A percentile compares a stretch with the other conserved stretches of the same genome.
These are phyloP conservation scores for Pheosia gnoma DNA, from an alignment of 2,888 invertebrate species.

Conservation along the genomic window DNA sequence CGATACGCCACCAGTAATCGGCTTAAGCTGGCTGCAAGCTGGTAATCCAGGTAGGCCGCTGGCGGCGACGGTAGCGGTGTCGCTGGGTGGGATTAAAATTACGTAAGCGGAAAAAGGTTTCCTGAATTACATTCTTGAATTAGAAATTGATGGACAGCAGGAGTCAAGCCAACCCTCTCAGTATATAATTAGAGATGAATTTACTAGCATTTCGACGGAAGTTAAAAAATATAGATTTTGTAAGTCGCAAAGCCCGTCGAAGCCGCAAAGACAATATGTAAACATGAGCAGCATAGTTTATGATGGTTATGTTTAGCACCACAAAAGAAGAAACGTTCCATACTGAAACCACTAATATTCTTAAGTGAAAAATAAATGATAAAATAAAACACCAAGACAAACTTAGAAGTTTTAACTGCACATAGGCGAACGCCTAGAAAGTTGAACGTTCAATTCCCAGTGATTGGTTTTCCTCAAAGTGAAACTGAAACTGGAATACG, in stretches of 20 bases:
- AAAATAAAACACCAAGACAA: conserved; percentile 1
- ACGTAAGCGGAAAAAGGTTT: background rate
- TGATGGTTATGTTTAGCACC: background rate
- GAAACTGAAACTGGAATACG: conserved; percentile 8
- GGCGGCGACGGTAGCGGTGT: background rate
- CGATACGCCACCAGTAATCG: conserved; percentile 2
- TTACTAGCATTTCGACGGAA: background rate
- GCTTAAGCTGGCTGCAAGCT: conserved; percentile 4
- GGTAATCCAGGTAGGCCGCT: conserved; percentile 2
- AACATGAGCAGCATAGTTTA: background rate
- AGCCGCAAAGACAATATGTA: background rate
- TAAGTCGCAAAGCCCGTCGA: too few relatives aligned
- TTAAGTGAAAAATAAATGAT: background rate
- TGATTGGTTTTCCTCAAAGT: conserved; percentile 25
- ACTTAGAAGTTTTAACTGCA: conserved; percentile 3
- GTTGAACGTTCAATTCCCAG: conserved; percentile 8
- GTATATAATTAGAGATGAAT: background rate
- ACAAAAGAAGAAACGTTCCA: background rate
- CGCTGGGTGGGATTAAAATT: conserved; percentile 5
- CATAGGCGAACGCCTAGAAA: conserved; percentile 5
- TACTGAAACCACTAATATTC: background rate
- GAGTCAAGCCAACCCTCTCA: background rate
- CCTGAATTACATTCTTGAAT: background rate
- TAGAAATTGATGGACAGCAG: background rate
- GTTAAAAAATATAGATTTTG: too few relatives aligned